Conservation (phyloP, 2,888 invertebrate genomes). For the Bombylius discolor region DNA sequence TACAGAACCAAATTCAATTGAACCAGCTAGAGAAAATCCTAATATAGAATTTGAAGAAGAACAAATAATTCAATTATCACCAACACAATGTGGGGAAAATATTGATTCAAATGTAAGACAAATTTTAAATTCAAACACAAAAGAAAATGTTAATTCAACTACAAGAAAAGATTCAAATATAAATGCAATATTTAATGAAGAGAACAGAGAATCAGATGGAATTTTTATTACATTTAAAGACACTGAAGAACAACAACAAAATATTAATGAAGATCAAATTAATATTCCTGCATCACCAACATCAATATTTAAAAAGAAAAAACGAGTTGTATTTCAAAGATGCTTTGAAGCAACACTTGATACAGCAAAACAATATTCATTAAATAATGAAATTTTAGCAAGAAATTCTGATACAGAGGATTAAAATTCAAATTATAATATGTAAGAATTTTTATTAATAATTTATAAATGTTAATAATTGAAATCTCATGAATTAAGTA, state of each 20-base stretch:
- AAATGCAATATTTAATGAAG: not conserved
- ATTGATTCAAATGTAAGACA: too few species aligned
- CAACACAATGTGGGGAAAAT: not conserved
- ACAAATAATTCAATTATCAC: not conserved
- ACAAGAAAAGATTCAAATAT: not conserved
- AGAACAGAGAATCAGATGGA: not conserved
- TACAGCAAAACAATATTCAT: conserved; percentile 38
- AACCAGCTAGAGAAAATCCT: not conserved
- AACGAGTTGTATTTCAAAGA: conserved; percentile 50
- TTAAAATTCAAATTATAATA: conserved; percentile 11
- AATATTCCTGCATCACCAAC: conserved; percentile 32
- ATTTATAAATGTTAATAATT: not conserved
- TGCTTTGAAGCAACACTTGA: conserved; percentile 64
- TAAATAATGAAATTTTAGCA: conserved; percentile 48
- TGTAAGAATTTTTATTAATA: not conserved
- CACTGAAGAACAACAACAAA: conserved; percentile 13
- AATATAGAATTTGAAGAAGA: not conserved
- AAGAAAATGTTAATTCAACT: not conserved
- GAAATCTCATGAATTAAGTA: conserved; percentile 9
- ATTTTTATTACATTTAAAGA: conserved; percentile 18
- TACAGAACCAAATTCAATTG: not conserved
- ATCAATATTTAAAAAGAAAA: conserved; percentile 25
- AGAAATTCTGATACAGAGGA: conserved; percentile 51
- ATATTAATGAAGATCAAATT: conserved; percentile 12
- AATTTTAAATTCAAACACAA: not conserved